A percentile compares a stretch with the other conserved stretches of the same genome.
phyloP scores from a whole-genome alignment of 2,113 vertebrate genomes.

The Macroglossus sobrinus region DNA sequence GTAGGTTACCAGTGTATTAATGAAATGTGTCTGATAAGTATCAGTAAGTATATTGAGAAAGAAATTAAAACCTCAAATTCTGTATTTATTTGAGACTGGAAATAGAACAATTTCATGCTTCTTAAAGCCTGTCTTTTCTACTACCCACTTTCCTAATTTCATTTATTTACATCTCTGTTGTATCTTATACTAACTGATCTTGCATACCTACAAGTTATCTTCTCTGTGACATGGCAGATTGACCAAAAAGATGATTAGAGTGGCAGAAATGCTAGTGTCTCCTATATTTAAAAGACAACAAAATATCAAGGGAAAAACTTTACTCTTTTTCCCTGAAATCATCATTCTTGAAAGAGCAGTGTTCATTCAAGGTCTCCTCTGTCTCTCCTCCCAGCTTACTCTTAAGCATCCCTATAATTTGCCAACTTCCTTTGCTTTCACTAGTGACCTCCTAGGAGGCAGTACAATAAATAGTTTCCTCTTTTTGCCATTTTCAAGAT shows the following conservation, averaged over 20 bases:
- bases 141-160: background rate
- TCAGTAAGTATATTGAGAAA: background rate
- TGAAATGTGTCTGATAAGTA: background rate
- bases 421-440: background rate
- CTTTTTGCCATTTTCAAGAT: background rate
- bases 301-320: background rate
- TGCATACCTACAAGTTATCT: background rate
- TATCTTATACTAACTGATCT: background rate
- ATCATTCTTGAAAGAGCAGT: background rate
- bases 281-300: background rate
- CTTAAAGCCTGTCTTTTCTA: background rate
- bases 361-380: background rate
- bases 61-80: background rate
- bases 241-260: background rate
- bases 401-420: background rate
- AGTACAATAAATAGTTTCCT: background rate
- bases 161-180: background rate
- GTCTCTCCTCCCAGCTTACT: background rate
- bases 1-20: background rate
- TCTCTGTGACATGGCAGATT: background rate
- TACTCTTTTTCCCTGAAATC: background rate
- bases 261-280: background rate
- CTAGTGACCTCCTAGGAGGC: background rate
- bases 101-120: background rate
- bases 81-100: background rate